phyloP scores from a whole-genome alignment of 2,113 vertebrate genomes.

The Amia ocellicauda region DNA sequence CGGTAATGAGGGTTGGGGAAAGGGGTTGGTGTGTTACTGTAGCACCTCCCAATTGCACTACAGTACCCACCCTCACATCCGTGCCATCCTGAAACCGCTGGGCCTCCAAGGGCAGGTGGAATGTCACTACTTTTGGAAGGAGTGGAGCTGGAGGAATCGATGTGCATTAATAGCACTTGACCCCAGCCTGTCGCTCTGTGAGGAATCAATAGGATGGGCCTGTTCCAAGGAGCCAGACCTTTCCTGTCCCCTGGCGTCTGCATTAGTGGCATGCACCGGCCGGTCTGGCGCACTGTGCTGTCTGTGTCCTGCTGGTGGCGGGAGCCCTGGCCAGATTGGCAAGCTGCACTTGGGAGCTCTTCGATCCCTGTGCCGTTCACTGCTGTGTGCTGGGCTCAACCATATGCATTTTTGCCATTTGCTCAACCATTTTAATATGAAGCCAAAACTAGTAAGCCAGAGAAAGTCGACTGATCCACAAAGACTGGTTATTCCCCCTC shows the following conservation, averaged over 20 bases:
- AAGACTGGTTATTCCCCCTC: too few relatives aligned
- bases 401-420: not conserved
- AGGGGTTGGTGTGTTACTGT: too few relatives aligned
- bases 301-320: not conserved
- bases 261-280: not conserved
- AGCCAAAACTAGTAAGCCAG: too few relatives aligned
- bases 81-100: too few relatives aligned
- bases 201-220: constrained; percentile 21
- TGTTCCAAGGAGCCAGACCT: too few relatives aligned
- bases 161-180: constrained; percentile 18
- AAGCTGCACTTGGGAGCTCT: not conserved
- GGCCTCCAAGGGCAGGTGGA: constrained; percentile 1
- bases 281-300: too few relatives aligned
- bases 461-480: too few relatives aligned
- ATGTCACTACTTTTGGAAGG: constrained; percentile 12
- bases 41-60: too few relatives aligned
- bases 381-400: not conserved
- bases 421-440: too few relatives aligned
- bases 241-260: not conserved
- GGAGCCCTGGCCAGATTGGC: not conserved
- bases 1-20: too few relatives aligned
- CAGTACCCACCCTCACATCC: too few relatives aligned
- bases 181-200: constrained; percentile 6
- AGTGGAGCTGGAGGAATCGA: constrained; percentile 14
- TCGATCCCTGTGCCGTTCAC: not conserved